phyloP scores from a whole-genome alignment of 2,888 invertebrate species.

The Drosophila percnosoma region DNA sequence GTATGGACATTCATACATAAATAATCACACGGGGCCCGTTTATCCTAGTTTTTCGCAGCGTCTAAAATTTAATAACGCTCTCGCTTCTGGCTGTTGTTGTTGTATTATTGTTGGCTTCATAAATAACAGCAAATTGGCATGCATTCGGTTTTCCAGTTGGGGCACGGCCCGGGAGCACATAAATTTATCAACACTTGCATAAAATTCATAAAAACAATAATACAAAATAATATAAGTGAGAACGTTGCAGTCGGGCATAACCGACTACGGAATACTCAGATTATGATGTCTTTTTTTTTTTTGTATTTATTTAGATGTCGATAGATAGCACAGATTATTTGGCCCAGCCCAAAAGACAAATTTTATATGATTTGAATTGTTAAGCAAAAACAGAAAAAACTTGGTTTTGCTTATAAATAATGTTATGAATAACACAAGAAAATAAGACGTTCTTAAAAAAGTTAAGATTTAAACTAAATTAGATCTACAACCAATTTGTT shows the following conservation, averaged over 20 bases:
- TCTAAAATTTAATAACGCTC: constrained; percentile 67
- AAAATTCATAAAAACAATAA: constrained; percentile 75
- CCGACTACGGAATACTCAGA: neutral
- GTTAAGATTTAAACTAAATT: neutral
- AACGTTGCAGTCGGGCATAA: neutral
- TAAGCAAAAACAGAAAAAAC: neutral
- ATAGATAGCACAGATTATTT: neutral
- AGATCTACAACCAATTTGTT: neutral
- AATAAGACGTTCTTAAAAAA: neutral
- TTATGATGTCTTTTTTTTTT: neutral
- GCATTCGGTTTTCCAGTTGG: constrained; percentile 67
- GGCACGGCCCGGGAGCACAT: constrained; percentile 64
- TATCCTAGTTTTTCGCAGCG: constrained; percentile 57
- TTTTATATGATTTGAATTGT: neutral
- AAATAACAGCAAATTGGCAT: constrained; percentile 78
- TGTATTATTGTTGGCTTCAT: constrained; percentile 54
- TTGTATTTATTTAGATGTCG: neutral
- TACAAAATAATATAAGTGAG: constrained; percentile 28
- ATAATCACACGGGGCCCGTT: constrained; percentile 18
- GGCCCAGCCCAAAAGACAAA: neutral
- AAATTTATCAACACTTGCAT: constrained; percentile 80
- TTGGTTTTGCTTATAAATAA: neutral
- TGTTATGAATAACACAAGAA: neutral
- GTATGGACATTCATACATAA: neutral
- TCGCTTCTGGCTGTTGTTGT: neutral